phyloP scores from a whole-genome alignment of 2,888 invertebrate genomes.

The Merodon equestris region DNA sequence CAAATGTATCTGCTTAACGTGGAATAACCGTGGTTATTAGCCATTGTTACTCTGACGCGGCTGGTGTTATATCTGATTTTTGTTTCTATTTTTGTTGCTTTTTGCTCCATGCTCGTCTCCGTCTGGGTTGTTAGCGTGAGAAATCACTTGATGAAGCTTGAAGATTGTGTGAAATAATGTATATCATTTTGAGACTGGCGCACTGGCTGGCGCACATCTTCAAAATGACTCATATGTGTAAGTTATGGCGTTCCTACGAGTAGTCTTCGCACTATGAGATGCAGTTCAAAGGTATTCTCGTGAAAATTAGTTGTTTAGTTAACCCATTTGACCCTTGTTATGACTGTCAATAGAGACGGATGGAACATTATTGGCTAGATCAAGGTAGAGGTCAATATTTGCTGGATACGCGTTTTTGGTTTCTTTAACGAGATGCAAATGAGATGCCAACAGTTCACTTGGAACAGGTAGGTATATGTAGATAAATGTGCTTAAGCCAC shows the following conservation, averaged over 20 bases:
- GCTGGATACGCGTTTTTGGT: constrained; percentile 2
- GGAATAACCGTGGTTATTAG: no score
- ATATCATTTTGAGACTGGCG: constrained; percentile 18
- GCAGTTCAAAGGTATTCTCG: constrained; percentile 24
- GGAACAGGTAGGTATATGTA: no score
- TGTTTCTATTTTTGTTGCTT: constrained; percentile 23
- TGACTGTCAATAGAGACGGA: constrained; percentile 24
- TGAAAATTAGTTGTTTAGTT: constrained; percentile 19
- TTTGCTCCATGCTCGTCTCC: constrained; percentile 30
- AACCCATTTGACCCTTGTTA: constrained; percentile 50
- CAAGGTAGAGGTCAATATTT: constrained; percentile 43
- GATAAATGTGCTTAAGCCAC: no score
- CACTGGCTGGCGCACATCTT: constrained; percentile 3
- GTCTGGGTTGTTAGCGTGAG: constrained; percentile 55
- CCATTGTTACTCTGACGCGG: no score
- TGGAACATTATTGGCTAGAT: constrained; percentile 28
- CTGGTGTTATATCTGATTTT: constrained; percentile 21
- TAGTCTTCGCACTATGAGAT: no score
- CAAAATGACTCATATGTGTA: constrained; percentile 22
- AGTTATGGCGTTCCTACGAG: no score
- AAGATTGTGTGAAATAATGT: constrained; percentile 43
- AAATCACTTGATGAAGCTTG: constrained; percentile 44
- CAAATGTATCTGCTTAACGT: no score
- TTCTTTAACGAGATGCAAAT: constrained; percentile 46
- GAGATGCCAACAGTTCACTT: constrained; percentile 20